These are phyloP conservation scores for Erebia aethiops DNA, from an alignment of 2,888 invertebrate species.

Conservation along the genomic window DNA sequence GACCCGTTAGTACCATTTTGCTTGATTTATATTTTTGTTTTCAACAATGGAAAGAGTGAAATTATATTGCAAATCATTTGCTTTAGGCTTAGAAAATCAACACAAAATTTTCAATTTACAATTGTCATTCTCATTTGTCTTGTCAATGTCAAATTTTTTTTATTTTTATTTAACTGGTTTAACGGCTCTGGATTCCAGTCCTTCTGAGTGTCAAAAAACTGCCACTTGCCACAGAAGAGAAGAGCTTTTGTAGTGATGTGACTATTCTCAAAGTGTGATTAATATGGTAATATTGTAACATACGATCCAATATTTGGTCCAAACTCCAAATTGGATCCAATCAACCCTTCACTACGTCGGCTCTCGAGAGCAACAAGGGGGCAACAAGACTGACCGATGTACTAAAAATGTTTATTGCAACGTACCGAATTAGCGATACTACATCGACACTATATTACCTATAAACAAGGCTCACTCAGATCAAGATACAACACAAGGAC, in stretches of 20 bases:
- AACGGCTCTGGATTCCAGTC: too few relatives aligned
- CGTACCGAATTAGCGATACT: neutral
- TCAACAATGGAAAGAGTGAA: slow-evolving; percentile 38
- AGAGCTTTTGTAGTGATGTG: neutral
- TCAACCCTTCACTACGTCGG: too few relatives aligned
- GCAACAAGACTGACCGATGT: too few relatives aligned
- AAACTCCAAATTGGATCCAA: neutral
- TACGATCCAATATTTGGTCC: neutral
- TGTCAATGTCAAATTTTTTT: too few relatives aligned
- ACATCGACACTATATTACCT: too few relatives aligned
- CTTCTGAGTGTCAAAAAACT: too few relatives aligned
- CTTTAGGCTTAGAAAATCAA: slow-evolving; percentile 3
- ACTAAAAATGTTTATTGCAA: too few relatives aligned
- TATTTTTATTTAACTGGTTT: too few relatives aligned
- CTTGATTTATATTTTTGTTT: slow-evolving; percentile 35
- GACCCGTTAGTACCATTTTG: slow-evolving; percentile 54
- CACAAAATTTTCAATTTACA: neutral
- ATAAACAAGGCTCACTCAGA: too few relatives aligned
- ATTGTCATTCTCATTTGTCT: neutral
- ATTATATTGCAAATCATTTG: slow-evolving; percentile 60
- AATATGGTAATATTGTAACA: neutral
- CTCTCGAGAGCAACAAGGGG: too few relatives aligned
- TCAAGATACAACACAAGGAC: too few relatives aligned
- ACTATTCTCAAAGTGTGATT: neutral
- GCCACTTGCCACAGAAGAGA: neutral